Percentiles rank a stretch among this genome's conserved stretches.
phyloP scores from a whole-genome alignment of 1,140 invertebrate genomes.

The Hyles euphorbiae region DNA sequence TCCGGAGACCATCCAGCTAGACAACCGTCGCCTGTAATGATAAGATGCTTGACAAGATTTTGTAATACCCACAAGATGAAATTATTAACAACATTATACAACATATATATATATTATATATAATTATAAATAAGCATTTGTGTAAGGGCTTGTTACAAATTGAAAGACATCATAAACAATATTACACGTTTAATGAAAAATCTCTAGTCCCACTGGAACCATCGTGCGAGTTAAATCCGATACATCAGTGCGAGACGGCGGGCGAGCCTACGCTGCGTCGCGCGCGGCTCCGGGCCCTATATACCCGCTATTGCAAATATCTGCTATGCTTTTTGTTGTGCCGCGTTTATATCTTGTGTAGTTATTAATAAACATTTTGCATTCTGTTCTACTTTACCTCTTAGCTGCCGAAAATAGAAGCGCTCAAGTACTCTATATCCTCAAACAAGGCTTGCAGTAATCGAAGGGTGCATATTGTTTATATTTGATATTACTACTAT shows the following conservation, averaged over 20 bases:
- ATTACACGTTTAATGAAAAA: conserved; percentile 69
- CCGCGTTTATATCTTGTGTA: conserved; percentile 68
- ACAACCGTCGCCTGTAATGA: conserved; percentile 26
- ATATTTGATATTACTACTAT: conserved; percentile 77
- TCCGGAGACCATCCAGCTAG: conserved; percentile 4
- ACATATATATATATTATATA: conserved; percentile 60
- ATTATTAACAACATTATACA: conserved; percentile 73
- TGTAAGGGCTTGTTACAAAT: conserved; percentile 73
- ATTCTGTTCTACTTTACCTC: conserved; percentile 68
- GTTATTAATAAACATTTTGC: conserved; percentile 69
- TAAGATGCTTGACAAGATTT: conserved; percentile 68
- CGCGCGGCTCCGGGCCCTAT: conserved; percentile 10
- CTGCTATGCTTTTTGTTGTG: conserved; percentile 66
- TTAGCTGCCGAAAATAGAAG: conserved; percentile 72
- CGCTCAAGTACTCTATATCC: conserved; percentile 74
- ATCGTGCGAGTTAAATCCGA: conserved; percentile 63
- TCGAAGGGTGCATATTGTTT: conserved; percentile 76
- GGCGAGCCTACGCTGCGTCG: conserved; percentile 8
- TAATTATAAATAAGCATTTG: conserved; percentile 73
- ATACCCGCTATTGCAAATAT: conserved; percentile 50
- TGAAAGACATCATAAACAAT: conserved; percentile 71
- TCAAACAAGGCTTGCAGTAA: conserved; percentile 75
- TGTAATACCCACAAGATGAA: conserved; percentile 72
- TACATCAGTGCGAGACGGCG: conserved; percentile 14
- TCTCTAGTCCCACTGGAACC: conserved; percentile 74